A percentile compares a stretch with the other conserved stretches of the same genome.
Evolutionary conservation across 2,797 vertebrate species (phyloP).

Genomic region (Mionectes olivaceus): DNA sequence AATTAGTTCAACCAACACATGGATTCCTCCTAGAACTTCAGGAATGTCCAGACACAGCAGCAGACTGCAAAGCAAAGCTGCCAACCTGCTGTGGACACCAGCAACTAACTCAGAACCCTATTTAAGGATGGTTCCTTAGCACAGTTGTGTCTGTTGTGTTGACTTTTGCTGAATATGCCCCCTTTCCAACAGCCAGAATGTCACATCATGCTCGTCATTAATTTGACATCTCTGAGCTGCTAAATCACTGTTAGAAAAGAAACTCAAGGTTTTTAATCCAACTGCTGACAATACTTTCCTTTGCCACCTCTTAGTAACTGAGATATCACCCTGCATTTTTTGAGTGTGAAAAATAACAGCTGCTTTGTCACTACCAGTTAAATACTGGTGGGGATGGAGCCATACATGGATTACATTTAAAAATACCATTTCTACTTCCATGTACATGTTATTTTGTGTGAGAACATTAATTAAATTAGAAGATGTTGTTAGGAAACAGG

Average conservation of each 20-base stretch:
- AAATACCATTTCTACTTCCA: background rate
- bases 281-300: background rate
- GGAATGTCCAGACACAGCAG: background rate
- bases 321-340: background rate
- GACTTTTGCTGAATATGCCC: background rate
- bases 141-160: background rate
- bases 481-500: background rate
- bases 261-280: background rate
- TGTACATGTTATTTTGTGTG: background rate
- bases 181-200: background rate
- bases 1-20: background rate
- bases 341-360: conserved; percentile 5
- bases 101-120: background rate
- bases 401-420: background rate
- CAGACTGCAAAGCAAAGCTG: background rate
- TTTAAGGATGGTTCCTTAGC: background rate
- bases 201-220: background rate
- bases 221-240: background rate
- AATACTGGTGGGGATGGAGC: background rate
- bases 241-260: background rate
- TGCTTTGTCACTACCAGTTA: conserved; percentile 14
- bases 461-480: background rate
- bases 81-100: background rate
- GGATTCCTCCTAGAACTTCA: background rate
- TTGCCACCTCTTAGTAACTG: conserved; percentile 24